These are phyloP conservation scores for Macrotrachela quadricornifera DNA, from an alignment of 1,140 invertebrate genomes.

Conservation along the genomic window DNA sequence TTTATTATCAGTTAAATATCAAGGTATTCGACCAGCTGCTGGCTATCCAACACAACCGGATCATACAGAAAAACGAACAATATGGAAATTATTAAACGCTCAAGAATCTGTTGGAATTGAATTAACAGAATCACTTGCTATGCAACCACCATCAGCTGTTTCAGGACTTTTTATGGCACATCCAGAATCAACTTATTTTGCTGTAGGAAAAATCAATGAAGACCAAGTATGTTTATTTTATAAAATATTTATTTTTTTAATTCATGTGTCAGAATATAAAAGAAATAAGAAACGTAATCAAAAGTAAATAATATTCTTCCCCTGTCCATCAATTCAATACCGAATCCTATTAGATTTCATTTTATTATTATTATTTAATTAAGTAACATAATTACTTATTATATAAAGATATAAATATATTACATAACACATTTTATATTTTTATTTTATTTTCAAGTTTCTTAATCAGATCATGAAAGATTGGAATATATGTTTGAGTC, in stretches of 20 bases:
- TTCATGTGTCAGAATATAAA: not conserved
- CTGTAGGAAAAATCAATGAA: constrained; percentile 37
- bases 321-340: no score
- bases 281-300: no score
- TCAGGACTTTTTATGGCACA: constrained; percentile 41
- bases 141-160: constrained; percentile 40
- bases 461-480: no score
- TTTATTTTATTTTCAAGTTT: no score
- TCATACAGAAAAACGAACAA: constrained; percentile 39
- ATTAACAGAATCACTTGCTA: constrained; percentile 40
- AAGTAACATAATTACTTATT: no score
- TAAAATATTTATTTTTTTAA: not conserved
- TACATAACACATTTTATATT: no score
- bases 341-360: no score
- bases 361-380: no score
- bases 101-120: constrained; percentile 32
- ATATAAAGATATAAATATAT: no score
- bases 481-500: no score
- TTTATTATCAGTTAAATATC: constrained; percentile 35
- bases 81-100: constrained; percentile 38
- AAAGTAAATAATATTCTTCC: no score
- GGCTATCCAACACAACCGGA: constrained; percentile 44
- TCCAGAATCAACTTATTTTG: constrained; percentile 37
- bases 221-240: constrained; percentile 34
- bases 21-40: constrained; percentile 37